phyloP scores from a whole-genome alignment of 2,113 vertebrate species.

The Chloropsis cyanopogon region DNA sequence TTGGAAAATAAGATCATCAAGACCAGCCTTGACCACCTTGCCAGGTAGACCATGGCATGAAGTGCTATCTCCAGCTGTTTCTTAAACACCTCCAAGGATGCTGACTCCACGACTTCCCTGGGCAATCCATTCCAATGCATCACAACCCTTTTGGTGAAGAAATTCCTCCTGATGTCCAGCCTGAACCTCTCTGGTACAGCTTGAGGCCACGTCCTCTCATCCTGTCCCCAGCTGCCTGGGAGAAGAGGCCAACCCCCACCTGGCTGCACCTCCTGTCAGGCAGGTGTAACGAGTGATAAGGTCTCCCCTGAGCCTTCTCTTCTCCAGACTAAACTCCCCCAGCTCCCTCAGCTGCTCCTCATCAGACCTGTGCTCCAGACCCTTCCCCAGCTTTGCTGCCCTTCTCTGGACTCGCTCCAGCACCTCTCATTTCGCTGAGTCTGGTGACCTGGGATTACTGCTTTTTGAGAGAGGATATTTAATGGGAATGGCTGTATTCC shows the following conservation, averaged over 20 bases:
- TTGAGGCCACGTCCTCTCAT: neutral
- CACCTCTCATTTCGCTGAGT: neutral
- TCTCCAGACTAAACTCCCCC: neutral
- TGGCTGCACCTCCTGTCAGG: neutral
- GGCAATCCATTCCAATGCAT: neutral
- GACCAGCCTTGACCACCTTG: neutral
- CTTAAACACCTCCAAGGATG: neutral
- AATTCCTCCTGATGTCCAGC: neutral
- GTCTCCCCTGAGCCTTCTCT: neutral
- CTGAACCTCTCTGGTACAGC: neutral
- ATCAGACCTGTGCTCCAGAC: neutral
- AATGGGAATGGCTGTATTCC: neutral
- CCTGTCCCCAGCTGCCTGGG: neutral
- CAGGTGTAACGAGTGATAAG: neutral
- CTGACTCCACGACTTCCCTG: neutral
- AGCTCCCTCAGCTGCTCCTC: neutral
- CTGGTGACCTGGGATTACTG: neutral
- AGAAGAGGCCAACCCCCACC: neutral
- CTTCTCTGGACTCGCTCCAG: neutral
- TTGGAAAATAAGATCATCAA: neutral
- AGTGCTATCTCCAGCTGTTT: neutral
- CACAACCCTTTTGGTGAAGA: neutral
- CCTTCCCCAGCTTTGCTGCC: neutral
- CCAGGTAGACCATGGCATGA: no score
- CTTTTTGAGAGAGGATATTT: neutral